phyloP scores from a whole-genome alignment of 2,797 vertebrate species.

The Mastacembelus armatus region DNA sequence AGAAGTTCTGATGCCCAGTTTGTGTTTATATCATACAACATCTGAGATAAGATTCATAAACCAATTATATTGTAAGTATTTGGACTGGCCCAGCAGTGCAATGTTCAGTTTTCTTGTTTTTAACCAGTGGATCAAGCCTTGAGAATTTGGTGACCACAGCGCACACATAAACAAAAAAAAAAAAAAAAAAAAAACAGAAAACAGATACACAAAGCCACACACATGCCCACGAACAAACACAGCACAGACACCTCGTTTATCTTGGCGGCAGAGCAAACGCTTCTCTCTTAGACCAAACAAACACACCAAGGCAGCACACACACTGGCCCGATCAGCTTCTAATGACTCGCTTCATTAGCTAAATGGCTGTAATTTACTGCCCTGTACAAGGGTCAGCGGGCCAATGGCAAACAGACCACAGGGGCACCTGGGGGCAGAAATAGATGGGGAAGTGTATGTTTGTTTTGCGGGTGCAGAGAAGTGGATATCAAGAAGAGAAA shows the following conservation, averaged over 20 bases:
- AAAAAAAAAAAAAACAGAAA: slow-evolving; percentile 23
- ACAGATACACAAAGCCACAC: slow-evolving; percentile 18
- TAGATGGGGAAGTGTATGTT: slow-evolving; percentile 13
- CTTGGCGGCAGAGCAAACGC: slow-evolving; percentile 53
- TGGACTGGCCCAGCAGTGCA: not conserved
- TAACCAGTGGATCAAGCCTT: slow-evolving; percentile 5
- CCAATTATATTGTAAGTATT: slow-evolving; percentile 23
- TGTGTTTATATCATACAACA: slow-evolving; percentile 1
- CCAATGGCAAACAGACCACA: slow-evolving; percentile 72
- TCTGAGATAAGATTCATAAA: slow-evolving; percentile 19
- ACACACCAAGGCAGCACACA: slow-evolving; percentile 45
- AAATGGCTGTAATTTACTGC: slow-evolving; percentile 79
- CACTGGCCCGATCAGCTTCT: slow-evolving; percentile 66
- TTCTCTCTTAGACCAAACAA: slow-evolving; percentile 65
- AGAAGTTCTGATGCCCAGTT: not conserved
- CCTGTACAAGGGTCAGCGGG: slow-evolving; percentile 71
- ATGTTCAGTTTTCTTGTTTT: slow-evolving; percentile 20
- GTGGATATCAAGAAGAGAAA: slow-evolving; percentile 8
- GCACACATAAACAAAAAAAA: slow-evolving; percentile 10
- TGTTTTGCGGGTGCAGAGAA: slow-evolving; percentile 2
- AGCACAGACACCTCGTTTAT: slow-evolving; percentile 47
- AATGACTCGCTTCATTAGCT: slow-evolving; percentile 80
- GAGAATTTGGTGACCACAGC: not conserved
- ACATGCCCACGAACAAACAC: not conserved
- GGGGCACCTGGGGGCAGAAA: slow-evolving; percentile 40